phyloP scores from a whole-genome alignment of 1,140 invertebrate species.

The Halesus radiatus region DNA sequence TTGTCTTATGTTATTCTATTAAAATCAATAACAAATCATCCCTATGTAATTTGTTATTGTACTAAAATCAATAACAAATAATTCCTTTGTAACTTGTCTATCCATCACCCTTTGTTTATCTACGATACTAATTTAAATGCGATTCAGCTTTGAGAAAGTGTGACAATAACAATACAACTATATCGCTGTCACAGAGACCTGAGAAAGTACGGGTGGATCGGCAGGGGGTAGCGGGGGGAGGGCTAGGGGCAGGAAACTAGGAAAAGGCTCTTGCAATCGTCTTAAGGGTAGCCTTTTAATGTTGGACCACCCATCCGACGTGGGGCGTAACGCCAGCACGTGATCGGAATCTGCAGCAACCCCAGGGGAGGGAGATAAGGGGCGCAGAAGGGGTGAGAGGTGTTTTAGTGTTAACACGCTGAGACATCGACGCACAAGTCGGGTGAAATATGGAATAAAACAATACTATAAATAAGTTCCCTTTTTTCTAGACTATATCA shows the following conservation, averaged over 20 bases:
- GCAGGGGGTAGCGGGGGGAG: too few species aligned
- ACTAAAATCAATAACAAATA: too few species aligned
- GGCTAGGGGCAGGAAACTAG: not conserved
- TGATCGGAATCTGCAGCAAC: slow-evolving; percentile 46
- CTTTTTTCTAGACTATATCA: too few species aligned
- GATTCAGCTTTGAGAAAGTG: not conserved
- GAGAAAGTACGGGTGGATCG: not conserved
- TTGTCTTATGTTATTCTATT: too few species aligned
- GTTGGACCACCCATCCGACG: slow-evolving; percentile 40
- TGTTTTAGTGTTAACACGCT: slow-evolving; percentile 20
- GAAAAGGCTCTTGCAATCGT: slow-evolving; percentile 39
- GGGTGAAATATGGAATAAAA: too few species aligned
- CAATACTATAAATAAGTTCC: too few species aligned
- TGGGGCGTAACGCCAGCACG: slow-evolving; percentile 52
- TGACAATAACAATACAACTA: slow-evolving; percentile 11
- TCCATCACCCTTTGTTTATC: too few species aligned
- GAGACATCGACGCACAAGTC: not conserved
- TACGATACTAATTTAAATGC: too few species aligned
- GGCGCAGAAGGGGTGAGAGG: not conserved
- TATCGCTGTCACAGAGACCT: not conserved
- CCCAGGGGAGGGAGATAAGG: not conserved
- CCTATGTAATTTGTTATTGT: too few species aligned
- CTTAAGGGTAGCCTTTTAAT: slow-evolving; percentile 53
- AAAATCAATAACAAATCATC: too few species aligned
- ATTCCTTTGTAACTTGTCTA: too few species aligned